Conservation (phyloP, 2,113 vertebrate genomes). For the Mirza zaza region DNA sequence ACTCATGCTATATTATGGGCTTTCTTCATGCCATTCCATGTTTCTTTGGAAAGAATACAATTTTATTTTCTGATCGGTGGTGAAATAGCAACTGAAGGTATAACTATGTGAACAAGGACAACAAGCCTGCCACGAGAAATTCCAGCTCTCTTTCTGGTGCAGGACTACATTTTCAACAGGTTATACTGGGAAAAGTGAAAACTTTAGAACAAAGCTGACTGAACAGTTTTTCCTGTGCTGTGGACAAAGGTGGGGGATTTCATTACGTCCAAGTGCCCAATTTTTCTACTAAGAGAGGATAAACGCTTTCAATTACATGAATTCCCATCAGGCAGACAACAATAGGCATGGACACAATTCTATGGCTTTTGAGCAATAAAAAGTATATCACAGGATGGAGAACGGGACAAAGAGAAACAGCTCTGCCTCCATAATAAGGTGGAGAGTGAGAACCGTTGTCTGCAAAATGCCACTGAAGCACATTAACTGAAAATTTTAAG, state of each 20-base stretch:
- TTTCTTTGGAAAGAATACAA: background rate
- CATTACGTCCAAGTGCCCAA: conserved; percentile 72
- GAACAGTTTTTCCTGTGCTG: conserved; percentile 29
- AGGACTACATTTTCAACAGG: conserved; percentile 45
- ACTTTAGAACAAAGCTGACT: conserved; percentile 60
- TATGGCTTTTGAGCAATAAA: conserved; percentile 63
- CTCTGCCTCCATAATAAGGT: conserved; percentile 52
- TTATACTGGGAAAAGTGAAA: conserved; percentile 27
- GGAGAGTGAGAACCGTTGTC: conserved; percentile 9
- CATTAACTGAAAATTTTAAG: conserved; percentile 77
- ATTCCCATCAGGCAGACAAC: conserved; percentile 59
- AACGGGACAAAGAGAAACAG: conserved; percentile 54
- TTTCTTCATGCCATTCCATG: background rate
- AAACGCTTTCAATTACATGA: conserved; percentile 70
- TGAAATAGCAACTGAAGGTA: background rate
- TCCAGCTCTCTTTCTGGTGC: background rate
- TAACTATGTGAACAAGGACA: background rate
- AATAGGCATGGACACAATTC: conserved; percentile 46
- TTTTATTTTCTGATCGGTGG: conserved; percentile 38
- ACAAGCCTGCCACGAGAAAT: background rate
- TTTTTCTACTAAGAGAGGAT: conserved; percentile 75
- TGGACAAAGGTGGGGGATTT: conserved; percentile 70
- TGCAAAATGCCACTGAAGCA: conserved; percentile 40
- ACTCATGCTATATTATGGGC: background rate
- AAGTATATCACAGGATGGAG: conserved; percentile 46